Conservation (phyloP, 2,797 vertebrate genomes). For the Cyclopterus lumpus region DNA sequence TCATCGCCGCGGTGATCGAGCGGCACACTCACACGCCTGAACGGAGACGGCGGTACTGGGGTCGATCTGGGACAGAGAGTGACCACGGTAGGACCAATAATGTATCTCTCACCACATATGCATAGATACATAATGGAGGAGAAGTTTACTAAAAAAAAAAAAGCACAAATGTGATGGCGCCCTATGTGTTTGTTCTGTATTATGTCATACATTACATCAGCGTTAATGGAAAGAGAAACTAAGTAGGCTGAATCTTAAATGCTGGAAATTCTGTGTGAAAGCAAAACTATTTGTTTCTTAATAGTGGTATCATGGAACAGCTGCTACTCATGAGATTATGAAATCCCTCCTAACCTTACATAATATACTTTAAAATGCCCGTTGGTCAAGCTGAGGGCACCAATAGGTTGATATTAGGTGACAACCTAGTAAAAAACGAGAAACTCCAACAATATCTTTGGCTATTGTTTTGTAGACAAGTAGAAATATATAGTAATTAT, state of each 20-base stretch:
- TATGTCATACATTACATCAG: neutral
- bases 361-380: neutral
- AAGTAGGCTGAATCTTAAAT: conserved; percentile 9
- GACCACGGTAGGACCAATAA: conserved; percentile 90
- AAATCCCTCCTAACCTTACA: neutral
- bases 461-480: neutral
- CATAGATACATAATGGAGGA: neutral
- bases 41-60: conserved; percentile 95
- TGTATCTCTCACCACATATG: neutral
- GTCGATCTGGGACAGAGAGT: conserved; percentile 96
- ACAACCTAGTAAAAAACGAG: neutral
- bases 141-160: neutral
- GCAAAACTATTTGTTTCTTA: neutral
- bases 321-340: neutral
- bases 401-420: neutral
- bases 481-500: neutral
- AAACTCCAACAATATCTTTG: neutral
- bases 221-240: conserved; percentile 8
- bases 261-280: neutral
- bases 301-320: no score
- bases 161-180: neutral
- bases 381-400: neutral
- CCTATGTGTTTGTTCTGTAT: neutral
- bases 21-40: conserved; percentile 97
- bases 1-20: conserved; percentile 97